Conservation (phyloP, 1,140 invertebrate genomes). For the Drosophila willistoni region DNA sequence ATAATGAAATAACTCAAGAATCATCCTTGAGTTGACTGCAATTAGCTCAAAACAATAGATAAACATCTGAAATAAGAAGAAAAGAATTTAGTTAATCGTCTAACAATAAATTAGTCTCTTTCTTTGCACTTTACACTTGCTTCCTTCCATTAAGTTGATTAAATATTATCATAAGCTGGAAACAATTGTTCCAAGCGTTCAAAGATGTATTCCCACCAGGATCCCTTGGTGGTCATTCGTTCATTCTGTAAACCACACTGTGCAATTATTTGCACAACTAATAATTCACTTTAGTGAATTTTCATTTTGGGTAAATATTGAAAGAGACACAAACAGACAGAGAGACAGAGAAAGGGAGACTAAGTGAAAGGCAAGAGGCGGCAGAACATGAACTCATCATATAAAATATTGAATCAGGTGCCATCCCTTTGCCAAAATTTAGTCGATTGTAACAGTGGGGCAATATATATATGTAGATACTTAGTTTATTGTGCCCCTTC, state of each 20-base stretch:
- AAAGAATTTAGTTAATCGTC: neutral
- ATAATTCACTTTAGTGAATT: slow-evolving; percentile 76
- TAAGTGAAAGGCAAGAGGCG: neutral
- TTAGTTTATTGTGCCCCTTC: neutral
- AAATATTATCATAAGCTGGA: slow-evolving; percentile 71
- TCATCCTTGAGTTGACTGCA: neutral
- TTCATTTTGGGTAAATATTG: slow-evolving; percentile 69
- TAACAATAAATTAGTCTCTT: neutral
- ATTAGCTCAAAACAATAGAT: neutral
- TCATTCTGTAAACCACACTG: slow-evolving; percentile 56
- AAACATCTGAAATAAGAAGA: neutral
- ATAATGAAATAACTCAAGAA: too few relatives aligned
- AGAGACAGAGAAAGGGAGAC: neutral
- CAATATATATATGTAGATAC: neutral
- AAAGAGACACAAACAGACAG: slow-evolving; percentile 13
- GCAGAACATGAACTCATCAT: slow-evolving; percentile 17
- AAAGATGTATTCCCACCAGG: neutral
- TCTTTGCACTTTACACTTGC: neutral
- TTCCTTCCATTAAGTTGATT: slow-evolving; percentile 39
- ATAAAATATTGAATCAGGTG: neutral
- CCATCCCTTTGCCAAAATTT: neutral
- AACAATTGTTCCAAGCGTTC: slow-evolving; percentile 19
- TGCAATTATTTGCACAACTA: slow-evolving; percentile 79
- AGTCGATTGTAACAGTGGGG: neutral
- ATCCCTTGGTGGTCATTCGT: slow-evolving; percentile 9